Base-by-base conservation (phyloP, 2,797 vertebrate species). In the Eidolon dupreanum region DNA sequence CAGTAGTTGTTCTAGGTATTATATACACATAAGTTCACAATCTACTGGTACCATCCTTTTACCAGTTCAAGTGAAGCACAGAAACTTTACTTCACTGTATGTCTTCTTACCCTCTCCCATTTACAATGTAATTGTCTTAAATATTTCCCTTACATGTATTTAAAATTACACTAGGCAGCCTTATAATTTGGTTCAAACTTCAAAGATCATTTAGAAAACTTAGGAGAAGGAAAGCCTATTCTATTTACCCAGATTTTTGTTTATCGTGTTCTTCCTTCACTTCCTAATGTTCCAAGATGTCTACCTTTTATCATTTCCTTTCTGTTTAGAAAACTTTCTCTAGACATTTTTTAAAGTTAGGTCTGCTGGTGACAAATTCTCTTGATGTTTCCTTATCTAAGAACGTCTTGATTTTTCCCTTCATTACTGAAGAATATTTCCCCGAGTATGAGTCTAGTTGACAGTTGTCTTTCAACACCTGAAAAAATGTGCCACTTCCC, bases 141-240 rank as follows among this genome's bases (percentile, higher is more conserved):
- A 59, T n/a, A 92, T 61, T 73, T 82, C 36, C 55, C 87, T 75
- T 74, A 55, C 0, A 41, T 38, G 51, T 11, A 88, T n/a, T 90
- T 61, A 96, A 38, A 96, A 83, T 41, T 13, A 20, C 11, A 93
- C 65, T 53, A 82, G 43, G 82, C 8, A 90, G 22, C 38, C 33
- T 16, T 61, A 38, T 75, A 87, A 83, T 85, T 95, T 96, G 75
- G 38, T 46, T 81, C 33, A 57, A 90, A 4, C 24, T 68, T 59
- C 33, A 77, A 92, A 95, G 4, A 78, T 92, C 79, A 93, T 65
- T 94, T 84, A 79, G 51, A 89, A 93, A 95, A 94, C 51, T 86
- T 57, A 71, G 33, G 73, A 87, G 36, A 93, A 78, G 49, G n/a
- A 51, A 92, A 77, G 41, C 4, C 22, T 51, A 70, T 0, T 71